Evolutionary conservation across 2,888 invertebrate genomes (phyloP), one percentile per base, ranked within the genome.

Genomic region (Aleiodes alternator): DNA sequence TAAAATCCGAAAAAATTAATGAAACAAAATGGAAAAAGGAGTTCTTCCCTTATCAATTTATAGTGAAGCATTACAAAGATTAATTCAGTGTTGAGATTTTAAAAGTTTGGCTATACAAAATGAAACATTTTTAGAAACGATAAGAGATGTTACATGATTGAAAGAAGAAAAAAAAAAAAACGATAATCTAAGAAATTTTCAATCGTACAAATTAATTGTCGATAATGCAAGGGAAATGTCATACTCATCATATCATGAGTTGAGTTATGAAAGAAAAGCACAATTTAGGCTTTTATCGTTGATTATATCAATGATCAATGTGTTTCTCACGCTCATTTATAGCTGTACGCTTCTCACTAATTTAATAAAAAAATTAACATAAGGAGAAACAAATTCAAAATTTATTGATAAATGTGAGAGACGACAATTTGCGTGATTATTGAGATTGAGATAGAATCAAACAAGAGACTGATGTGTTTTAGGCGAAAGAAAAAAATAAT

Each of bases 401-500:
- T 53, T 50, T 12, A 34, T 56, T 53, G 34, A 69, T 34, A 53
- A 23, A 74, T 59, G 68, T 50, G 23, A 43, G 50, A 43, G 43
- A 64, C 64, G 61, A 56, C 23, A 72, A 53, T 70, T 73, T 73
- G 59, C 57, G 57, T 61, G 43, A 66, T 55, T 76, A 72, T 59
- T 29, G 59, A 55, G 66, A 75, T 72, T 69, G 78, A 66, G 75
- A 75, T 74, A 73, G 57, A 75, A 79, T 75, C 69, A 74, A 79
- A 61, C 72, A 78, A 78, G 79, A 79, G 79, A 79, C 76, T 78
- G 76, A 79, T 75, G 78, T 70, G 69, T 78, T 75, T 73, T 79
- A 64, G 29, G 70, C n/a, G 31, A 57, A 61, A 69, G 51, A 48
- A 34, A 14, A 69, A 53, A 69, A 53, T 61, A 12, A 73, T 43